A percentile compares a stretch with the other conserved stretches of the same genome.
Evolutionary conservation across 1,140 invertebrate species (phyloP).

Genomic region (Hyles vespertilio): DNA sequence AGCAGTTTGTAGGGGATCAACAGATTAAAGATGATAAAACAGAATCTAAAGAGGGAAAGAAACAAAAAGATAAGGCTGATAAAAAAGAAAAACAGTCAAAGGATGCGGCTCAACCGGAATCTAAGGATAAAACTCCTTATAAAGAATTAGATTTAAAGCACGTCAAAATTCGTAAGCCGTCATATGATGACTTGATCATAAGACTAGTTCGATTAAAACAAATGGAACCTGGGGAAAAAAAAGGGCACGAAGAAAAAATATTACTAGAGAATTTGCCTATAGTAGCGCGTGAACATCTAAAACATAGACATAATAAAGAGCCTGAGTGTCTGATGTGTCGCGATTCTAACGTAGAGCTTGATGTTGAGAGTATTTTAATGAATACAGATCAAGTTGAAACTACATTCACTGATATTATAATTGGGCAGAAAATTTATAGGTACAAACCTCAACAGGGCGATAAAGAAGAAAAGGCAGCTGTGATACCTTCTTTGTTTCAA

Average conservation of each 20-base stretch:
- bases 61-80: slow-evolving; percentile 4
- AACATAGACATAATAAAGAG: slow-evolving; percentile 20
- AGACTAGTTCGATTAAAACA: slow-evolving; percentile 38
- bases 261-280: slow-evolving; percentile 24
- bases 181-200: slow-evolving; percentile 36
- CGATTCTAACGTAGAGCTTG: slow-evolving; percentile 41
- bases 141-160: slow-evolving; percentile 34
- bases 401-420: slow-evolving; percentile 33
- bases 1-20: slow-evolving; percentile 11
- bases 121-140: slow-evolving; percentile 2
- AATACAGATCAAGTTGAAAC: slow-evolving; percentile 15
- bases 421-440: slow-evolving; percentile 48
- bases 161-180: slow-evolving; percentile 28
- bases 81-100: slow-evolving; percentile 17
- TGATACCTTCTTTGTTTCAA: slow-evolving; percentile 31
- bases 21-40: neutral
- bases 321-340: slow-evolving; percentile 28
- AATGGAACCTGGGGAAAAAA: slow-evolving; percentile 11
- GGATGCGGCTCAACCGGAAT: no score
- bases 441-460: slow-evolving; percentile 23
- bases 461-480: slow-evolving; percentile 18
- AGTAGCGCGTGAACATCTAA: slow-evolving; percentile 16
- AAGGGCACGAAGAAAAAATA: slow-evolving; percentile 14
- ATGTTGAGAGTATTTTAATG: slow-evolving; percentile 29
- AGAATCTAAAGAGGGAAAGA: no score